These are phyloP conservation scores for Chloroceryle amazona DNA, from an alignment of 2,797 vertebrate species.

Conservation along the genomic window DNA sequence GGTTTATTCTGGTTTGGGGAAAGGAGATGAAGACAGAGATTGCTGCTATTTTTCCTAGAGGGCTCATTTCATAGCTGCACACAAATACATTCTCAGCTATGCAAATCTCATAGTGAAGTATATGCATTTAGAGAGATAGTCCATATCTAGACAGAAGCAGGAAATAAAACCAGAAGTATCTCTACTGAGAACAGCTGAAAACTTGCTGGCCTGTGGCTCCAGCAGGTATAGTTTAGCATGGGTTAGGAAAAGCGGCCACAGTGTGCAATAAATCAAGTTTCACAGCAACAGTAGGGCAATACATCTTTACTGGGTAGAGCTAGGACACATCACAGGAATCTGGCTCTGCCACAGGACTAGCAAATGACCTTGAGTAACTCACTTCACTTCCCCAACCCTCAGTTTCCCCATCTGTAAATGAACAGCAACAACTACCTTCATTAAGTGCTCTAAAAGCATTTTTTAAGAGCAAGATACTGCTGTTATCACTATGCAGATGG, in stretches of 20 bases:
- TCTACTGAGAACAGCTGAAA: neutral
- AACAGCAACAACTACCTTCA: neutral
- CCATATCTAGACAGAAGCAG: neutral
- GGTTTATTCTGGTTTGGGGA: constrained; percentile 1
- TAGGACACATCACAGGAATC: neutral
- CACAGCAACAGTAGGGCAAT: neutral
- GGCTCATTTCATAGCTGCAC: neutral
- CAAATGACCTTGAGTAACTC: neutral
- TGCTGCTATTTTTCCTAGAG: neutral
- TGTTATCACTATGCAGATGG: constrained; percentile 29
- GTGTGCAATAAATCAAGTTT: neutral
- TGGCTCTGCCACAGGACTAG: neutral
- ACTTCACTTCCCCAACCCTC: neutral
- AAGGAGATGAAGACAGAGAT: neutral
- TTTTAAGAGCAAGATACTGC: neutral
- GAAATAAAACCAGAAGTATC: neutral
- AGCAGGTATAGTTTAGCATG: neutral
- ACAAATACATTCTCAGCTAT: neutral
- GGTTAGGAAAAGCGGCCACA: neutral
- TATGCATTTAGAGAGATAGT: neutral
- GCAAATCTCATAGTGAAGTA: neutral
- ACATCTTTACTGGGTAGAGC: neutral
- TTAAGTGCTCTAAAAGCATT: constrained; percentile 3
- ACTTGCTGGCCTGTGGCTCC: neutral
- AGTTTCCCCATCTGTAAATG: neutral